Evolutionary conservation across 2,888 invertebrate genomes (phyloP).

Genomic region (Silvanus unidentatus): DNA sequence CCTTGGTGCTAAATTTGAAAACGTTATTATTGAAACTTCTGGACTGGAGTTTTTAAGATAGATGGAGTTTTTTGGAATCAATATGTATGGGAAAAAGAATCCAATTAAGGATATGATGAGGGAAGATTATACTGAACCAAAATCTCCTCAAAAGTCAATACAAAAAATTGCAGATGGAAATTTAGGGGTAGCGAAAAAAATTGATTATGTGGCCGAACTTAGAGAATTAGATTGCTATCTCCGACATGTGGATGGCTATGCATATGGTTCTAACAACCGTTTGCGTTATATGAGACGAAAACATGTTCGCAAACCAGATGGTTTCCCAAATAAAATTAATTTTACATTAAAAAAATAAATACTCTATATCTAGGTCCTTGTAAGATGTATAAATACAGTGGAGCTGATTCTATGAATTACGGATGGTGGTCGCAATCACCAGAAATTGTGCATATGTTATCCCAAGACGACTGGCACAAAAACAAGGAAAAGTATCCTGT

Average conservation of each 20-base stretch:
- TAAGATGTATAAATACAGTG: constrained; percentile 50
- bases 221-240: constrained; percentile 49
- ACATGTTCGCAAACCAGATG: constrained; percentile 51
- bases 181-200: not conserved
- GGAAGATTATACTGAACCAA: constrained; percentile 48
- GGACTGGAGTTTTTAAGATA: too few relatives aligned
- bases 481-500: constrained; percentile 26
- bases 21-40: too few relatives aligned
- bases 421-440: constrained; percentile 52
- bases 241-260: constrained; percentile 52
- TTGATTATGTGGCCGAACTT: constrained; percentile 40
- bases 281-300: constrained; percentile 50
- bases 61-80: too few relatives aligned
- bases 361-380: constrained; percentile 39
- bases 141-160: too few relatives aligned
- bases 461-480: constrained; percentile 44
- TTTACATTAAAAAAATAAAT: too few relatives aligned
- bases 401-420: constrained; percentile 46
- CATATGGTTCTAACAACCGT: constrained; percentile 50
- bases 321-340: constrained; percentile 12
- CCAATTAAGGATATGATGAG: constrained; percentile 48
- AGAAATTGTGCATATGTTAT: constrained; percentile 25
- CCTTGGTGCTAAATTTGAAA: too few relatives aligned
- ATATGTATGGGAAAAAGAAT: too few relatives aligned
- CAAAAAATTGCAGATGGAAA: constrained; percentile 3